phyloP scores from a whole-genome alignment of 2,113 vertebrate species.

The Sorex araneus region DNA sequence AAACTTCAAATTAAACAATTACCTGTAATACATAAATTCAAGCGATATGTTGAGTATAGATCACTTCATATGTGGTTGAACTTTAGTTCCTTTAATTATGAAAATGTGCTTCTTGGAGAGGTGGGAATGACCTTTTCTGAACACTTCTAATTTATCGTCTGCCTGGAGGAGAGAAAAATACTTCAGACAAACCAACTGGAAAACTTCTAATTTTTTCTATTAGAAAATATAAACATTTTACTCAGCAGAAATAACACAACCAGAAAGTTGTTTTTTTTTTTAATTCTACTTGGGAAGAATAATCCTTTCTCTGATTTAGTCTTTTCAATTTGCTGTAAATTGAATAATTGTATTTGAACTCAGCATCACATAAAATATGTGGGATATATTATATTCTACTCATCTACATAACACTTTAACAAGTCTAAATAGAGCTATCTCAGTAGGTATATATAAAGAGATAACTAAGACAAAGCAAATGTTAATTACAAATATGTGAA shows the following conservation, averaged over 20 bases:
- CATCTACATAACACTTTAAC: constrained; percentile 33
- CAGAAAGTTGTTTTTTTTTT: constrained; percentile 47
- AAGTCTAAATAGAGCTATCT: constrained; percentile 13
- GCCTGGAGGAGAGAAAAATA: constrained; percentile 78
- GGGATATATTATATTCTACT: not conserved
- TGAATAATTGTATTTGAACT: constrained; percentile 61
- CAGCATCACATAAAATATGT: constrained; percentile 10
- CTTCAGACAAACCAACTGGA: constrained; percentile 81
- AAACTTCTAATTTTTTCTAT: constrained; percentile 79
- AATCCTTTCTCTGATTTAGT: constrained; percentile 71
- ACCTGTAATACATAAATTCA: constrained; percentile 51
- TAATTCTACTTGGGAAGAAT: constrained; percentile 57
- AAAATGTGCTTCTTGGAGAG: constrained; percentile 72
- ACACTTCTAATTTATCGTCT: constrained; percentile 78
- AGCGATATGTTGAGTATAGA: constrained; percentile 14
- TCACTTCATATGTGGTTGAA: constrained; percentile 77
- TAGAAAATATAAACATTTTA: constrained; percentile 79
- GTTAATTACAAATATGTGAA: not conserved
- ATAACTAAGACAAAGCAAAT: constrained; percentile 7
- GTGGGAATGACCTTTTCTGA: constrained; percentile 77
- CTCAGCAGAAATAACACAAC: constrained; percentile 78
- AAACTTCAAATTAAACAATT: constrained; percentile 67
- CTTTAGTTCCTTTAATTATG: constrained; percentile 80
- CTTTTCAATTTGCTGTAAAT: constrained; percentile 68
- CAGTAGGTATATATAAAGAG: not conserved